phyloP scores from a whole-genome alignment of 1,140 invertebrate species.

The Trichogramma pretiosum region DNA sequence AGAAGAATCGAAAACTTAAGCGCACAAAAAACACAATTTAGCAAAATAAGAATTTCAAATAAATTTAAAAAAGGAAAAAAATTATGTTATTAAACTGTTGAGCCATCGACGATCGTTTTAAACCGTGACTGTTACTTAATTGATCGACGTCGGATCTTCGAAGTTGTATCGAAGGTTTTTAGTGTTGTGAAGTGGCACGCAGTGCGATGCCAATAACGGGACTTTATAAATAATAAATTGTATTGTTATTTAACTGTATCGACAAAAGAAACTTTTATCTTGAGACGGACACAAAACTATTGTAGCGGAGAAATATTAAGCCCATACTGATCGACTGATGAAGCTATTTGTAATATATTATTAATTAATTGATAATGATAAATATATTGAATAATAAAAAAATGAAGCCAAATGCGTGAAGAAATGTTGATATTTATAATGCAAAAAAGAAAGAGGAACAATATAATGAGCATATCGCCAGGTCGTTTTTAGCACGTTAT shows the following conservation, averaged over 20 bases:
- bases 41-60: not conserved
- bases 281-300: too few species aligned
- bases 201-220: constrained; percentile 3
- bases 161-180: not conserved
- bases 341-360: constrained; percentile 4
- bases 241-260: too few species aligned
- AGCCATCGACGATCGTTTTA: constrained; percentile 4
- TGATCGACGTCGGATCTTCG: constrained; percentile 1
- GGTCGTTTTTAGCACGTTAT: constrained; percentile 14
- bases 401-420: too few species aligned
- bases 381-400: too few species aligned
- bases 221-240: too few species aligned
- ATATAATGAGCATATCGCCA: constrained; percentile 9
- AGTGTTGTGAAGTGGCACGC: constrained; percentile 1
- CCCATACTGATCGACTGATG: constrained; percentile 7
- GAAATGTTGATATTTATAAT: not conserved
- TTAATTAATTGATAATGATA: too few species aligned
- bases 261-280: too few species aligned
- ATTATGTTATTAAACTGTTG: constrained; percentile 10
- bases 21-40: constrained; percentile 10
- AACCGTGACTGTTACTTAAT: constrained; percentile 7
- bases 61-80: not conserved
- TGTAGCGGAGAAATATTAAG: too few species aligned
- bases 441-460: too few species aligned
- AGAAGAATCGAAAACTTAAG: constrained; percentile 10